Base-by-base conservation (phyloP, 2,888 invertebrate genomes). In the Amphipyra berbera region DNA sequence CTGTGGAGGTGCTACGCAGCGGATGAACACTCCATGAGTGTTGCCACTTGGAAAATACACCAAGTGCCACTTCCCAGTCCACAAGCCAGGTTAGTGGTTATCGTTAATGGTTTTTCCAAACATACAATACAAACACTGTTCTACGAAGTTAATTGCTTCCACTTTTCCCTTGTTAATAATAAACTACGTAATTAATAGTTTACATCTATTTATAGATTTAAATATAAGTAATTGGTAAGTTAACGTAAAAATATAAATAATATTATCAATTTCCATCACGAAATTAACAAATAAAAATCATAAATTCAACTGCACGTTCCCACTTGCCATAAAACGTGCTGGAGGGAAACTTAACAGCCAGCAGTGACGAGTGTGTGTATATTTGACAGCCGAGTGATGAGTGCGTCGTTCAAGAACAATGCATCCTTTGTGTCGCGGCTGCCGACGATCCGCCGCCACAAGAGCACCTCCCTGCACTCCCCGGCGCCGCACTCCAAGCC, bases 31-130 rank as follows among this genome's bases (percentile, higher is more conserved):
- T 98, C 98, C 65, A 96, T 97, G 92, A 98, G 98, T 78, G 94
- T 98, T 45, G 99, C 99, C 81, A 99, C 99, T n/a, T 99, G 99
- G 99, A 98, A 98, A 93, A 97, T 98, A 83, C 98, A 99, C 94
- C 97, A 97, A 94, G 96, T 97, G 80, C 97, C 97, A 54, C 94
- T 97, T 77, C 97, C 97, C 59, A 97, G 97, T 92, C 98, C 98
- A 72, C 97, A 97, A 80, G 97, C 97, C 77, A 96, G 97, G 98
- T 98, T 41, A 8, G 8, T 53, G 21, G 8, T 48, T 37, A 33
- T 35, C 12, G 7, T 52, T 37, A 54, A 49, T 37, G 30, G 12
- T 10, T 68, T 41, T 41, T 42, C 13, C 10, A 37, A 35, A 33
- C n/a, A 30, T 15, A 8, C 10, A 44, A 56, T 40, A 15, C 42